Conservation (phyloP, 2,797 vertebrate genomes). For the Allobates femoralis region DNA sequence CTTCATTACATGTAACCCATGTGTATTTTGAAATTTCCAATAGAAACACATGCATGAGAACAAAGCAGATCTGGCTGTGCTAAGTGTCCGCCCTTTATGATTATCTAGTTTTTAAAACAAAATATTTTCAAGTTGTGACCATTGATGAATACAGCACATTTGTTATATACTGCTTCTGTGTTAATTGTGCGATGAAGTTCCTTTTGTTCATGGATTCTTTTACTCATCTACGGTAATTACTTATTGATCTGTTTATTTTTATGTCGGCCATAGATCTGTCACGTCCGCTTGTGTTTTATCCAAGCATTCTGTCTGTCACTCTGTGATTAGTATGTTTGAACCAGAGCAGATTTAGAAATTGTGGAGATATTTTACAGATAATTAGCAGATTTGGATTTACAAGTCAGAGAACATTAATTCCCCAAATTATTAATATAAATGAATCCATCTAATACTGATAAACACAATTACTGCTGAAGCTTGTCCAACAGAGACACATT, state of each 20-base stretch:
- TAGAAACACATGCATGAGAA: too few species aligned
- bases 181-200: neutral
- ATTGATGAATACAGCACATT: neutral
- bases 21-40: too few species aligned
- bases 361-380: neutral
- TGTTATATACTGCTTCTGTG: neutral
- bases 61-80: too few species aligned
- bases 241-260: neutral
- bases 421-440: too few species aligned
- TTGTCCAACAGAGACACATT: neutral
- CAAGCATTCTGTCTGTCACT: neutral
- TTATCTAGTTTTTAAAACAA: neutral
- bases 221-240: neutral
- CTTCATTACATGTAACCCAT: too few species aligned
- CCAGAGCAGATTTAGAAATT: neutral
- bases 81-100: neutral
- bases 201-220: neutral
- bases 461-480: neutral
- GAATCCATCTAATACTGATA: conserved; percentile 4
- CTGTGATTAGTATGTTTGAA: neutral
- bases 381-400: neutral
- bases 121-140: neutral
- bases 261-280: neutral
- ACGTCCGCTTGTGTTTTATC: neutral
- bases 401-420: neutral